Evolutionary conservation across 30 jellyfish, hydroid and myxozoan genomes (phyloP), one percentile per base, ranked within the genome.

Genomic region (Aurelia aurita complex sp. Pacific): DNA sequence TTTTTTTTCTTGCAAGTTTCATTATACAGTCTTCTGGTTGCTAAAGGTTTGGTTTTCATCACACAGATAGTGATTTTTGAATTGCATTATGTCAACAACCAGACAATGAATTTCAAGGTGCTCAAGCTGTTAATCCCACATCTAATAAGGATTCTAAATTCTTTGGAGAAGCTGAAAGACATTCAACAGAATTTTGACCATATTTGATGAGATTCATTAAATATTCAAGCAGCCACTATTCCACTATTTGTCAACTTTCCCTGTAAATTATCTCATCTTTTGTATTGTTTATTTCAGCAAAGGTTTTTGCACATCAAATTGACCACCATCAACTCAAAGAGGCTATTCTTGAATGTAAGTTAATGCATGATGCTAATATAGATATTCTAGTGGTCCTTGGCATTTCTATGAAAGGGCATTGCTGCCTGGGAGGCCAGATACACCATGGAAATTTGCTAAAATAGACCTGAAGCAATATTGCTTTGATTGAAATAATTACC

Each of bases 301-400:
- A 94, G 76, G 85, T 94, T 1, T 79, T 94, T 79, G 96, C 94
- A 5, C 99, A 94, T 57, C 88, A 89, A 67, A 68, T 69, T 43
- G 95, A 74, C 19, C 86, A 89, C n/a, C 88, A 55, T 34, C 90
- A 71, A 23, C 69, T 94, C 29, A 79, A 85, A 65, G 96, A 88
- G 61, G 96, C 99, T 2, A 79, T 94, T 12, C 50, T 83, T 60
- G 95, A 89, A 89, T 75, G 99, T 94, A 73, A 64, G 95, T 54
- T 10, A 29, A 16, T 12, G 36, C 29, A 29, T 32, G 6, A 54
- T 82, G 5, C 5, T 10, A 43, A 43, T 43, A 43, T 43, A 7
- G 0, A 43, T 43, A 46, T 9, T 4, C 12, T 9, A 46, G 0
- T 14, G 8, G 6, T 46, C 57, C 8, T 46, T 46, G 57, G 14